phyloP scores from a whole-genome alignment of 2,888 invertebrate species.

The Euproctis similis region DNA sequence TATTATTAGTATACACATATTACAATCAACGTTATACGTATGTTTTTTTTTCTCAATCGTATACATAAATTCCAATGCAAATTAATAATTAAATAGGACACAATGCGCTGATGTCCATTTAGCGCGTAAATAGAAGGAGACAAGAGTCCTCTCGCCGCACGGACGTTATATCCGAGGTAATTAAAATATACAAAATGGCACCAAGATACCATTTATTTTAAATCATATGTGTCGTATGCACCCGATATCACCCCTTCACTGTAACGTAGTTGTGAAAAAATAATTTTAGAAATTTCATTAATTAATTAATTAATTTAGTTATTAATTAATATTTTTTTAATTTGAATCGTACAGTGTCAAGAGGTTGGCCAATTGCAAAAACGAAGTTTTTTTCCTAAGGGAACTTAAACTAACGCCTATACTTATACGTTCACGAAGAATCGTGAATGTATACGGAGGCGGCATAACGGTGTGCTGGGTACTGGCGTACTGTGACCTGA shows the following conservation, averaged over 20 bases:
- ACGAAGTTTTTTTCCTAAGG: constrained; percentile 75
- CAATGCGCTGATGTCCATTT: constrained; percentile 51
- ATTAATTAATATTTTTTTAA: constrained; percentile 40
- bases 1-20: constrained; percentile 73
- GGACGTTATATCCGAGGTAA: constrained; percentile 11
- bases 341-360: constrained; percentile 67
- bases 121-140: constrained; percentile 32
- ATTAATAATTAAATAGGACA: constrained; percentile 53
- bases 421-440: constrained; percentile 34
- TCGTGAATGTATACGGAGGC: constrained; percentile 36
- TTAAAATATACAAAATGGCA: constrained; percentile 25
- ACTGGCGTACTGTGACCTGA: constrained; percentile 12
- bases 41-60: constrained; percentile 64
- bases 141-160: constrained; percentile 18
- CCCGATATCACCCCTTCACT: constrained; percentile 72
- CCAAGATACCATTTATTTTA: constrained; percentile 15
- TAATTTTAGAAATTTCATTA: constrained; percentile 30
- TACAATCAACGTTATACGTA: constrained; percentile 75
- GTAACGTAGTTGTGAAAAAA: constrained; percentile 46
- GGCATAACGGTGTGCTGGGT: constrained; percentile 32
- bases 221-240: constrained; percentile 38
- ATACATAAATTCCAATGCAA: constrained; percentile 73
- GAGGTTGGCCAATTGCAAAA: constrained; percentile 77
- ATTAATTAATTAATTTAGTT: constrained; percentile 28
- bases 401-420: constrained; percentile 57